phyloP scores from a whole-genome alignment of 2,888 invertebrate species.

The Netelia virgata region DNA sequence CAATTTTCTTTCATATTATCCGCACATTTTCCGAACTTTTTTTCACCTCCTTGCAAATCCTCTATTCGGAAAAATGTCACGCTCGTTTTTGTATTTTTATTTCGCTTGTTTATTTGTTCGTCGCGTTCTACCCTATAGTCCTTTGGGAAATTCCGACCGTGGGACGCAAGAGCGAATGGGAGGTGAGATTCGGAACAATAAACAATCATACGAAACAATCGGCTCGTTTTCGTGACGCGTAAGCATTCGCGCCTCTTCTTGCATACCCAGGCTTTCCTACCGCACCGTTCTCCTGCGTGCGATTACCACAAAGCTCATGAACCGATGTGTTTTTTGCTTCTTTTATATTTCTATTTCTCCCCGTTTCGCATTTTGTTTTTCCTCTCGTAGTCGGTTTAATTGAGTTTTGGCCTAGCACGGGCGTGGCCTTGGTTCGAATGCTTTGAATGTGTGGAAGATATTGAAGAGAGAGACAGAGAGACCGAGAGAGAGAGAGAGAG shows the following conservation, averaged over 20 bases:
- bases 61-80: conserved; percentile 12
- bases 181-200: conserved; percentile 50
- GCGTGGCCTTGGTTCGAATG: neutral
- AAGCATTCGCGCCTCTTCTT: conserved; percentile 23
- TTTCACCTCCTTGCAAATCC: conserved; percentile 26
- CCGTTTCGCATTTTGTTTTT: conserved; percentile 27
- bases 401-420: conserved; percentile 40
- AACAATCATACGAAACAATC: conserved; percentile 58
- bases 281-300: neutral
- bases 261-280: no score
- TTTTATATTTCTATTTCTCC: conserved; percentile 6
- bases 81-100: conserved; percentile 37
- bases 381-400: conserved; percentile 43
- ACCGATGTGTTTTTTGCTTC: conserved; percentile 22
- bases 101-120: neutral
- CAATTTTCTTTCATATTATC: conserved; percentile 62
- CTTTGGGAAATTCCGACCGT: conserved; percentile 39
- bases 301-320: conserved; percentile 8
- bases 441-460: conserved; percentile 42
- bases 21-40: conserved; percentile 45
- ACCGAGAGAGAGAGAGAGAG: neutral
- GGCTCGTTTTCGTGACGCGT: conserved; percentile 51
- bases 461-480: conserved; percentile 11
- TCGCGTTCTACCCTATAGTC: neutral
- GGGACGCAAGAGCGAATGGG: neutral